Percentiles rank a stretch among this genome's conserved stretches.
Evolutionary conservation across 1,140 invertebrate species (phyloP).

Genomic region (Aphis craccivora): DNA sequence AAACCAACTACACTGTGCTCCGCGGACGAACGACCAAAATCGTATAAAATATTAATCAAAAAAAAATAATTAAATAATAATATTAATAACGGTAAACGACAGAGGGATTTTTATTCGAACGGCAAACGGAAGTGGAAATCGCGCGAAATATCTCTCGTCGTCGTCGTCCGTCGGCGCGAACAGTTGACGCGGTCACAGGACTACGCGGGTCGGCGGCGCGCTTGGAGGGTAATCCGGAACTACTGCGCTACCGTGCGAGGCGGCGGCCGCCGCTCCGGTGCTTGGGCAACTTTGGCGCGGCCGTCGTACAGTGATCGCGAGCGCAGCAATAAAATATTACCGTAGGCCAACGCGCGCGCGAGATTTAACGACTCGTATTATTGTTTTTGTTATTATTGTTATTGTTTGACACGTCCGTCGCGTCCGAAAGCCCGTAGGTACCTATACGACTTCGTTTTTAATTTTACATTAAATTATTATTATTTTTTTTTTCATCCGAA

Average conservation of each 20-base stretch:
- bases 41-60: neutral
- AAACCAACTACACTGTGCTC: neutral
- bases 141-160: conserved; percentile 39
- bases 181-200: neutral
- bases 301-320: conserved; percentile 44
- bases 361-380: neutral
- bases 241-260: conserved; percentile 46
- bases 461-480: neutral
- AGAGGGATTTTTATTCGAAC: neutral
- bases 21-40: neutral
- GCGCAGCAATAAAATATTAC: conserved; percentile 45
- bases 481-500: neutral
- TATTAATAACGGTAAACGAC: neutral
- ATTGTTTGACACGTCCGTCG: neutral
- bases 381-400: neutral
- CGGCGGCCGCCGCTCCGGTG: conserved; percentile 27
- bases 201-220: conserved; percentile 15
- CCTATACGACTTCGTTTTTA: neutral
- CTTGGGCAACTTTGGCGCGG: conserved; percentile 52
- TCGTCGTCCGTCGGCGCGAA: neutral
- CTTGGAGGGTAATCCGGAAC: conserved; percentile 57
- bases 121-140: neutral
- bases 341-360: conserved; percentile 31
- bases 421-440: neutral
- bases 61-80: neutral